These are phyloP conservation scores for Eclectus roratus DNA, from an alignment of 2,113 vertebrate species.

Conservation along the genomic window DNA sequence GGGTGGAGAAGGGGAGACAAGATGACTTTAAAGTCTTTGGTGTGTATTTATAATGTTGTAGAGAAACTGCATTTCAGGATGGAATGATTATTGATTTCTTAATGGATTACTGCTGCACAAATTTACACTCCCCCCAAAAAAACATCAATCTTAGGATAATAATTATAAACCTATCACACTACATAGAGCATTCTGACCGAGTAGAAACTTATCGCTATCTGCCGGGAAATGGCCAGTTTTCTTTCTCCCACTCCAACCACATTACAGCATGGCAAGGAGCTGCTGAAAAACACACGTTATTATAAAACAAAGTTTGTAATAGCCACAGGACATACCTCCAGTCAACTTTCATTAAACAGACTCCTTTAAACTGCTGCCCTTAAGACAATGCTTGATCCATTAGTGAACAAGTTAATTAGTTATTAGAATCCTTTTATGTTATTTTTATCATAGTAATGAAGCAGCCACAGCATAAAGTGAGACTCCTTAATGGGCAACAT, in stretches of 20 bases:
- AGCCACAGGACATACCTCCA: conserved; percentile 46
- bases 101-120: conserved; percentile 82
- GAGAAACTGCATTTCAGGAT: conserved; percentile 73
- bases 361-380: conserved; percentile 20
- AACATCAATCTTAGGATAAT: conserved; percentile 80
- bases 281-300: conserved; percentile 62
- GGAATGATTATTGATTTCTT: conserved; percentile 84
- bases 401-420: conserved; percentile 29
- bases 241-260: conserved; percentile 72
- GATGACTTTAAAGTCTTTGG: conserved; percentile 43
- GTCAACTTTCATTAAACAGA: conserved; percentile 44
- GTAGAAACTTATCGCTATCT: conserved; percentile 73
- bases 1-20: not conserved
- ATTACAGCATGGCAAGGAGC: conserved; percentile 54
- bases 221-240: conserved; percentile 78
- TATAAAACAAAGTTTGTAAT: conserved; percentile 53
- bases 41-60: conserved; percentile 69
- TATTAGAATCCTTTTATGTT: conserved; percentile 9
- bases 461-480: not conserved
- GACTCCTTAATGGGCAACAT: conserved; percentile 50
- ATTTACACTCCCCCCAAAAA: conserved; percentile 75
- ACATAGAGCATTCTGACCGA: conserved; percentile 67
- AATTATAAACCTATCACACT: conserved; percentile 79
- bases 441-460: conserved; percentile 40
- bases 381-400: not conserved